phyloP scores from a whole-genome alignment of 2,888 invertebrate species.

The Pterobdella sp. region DNA sequence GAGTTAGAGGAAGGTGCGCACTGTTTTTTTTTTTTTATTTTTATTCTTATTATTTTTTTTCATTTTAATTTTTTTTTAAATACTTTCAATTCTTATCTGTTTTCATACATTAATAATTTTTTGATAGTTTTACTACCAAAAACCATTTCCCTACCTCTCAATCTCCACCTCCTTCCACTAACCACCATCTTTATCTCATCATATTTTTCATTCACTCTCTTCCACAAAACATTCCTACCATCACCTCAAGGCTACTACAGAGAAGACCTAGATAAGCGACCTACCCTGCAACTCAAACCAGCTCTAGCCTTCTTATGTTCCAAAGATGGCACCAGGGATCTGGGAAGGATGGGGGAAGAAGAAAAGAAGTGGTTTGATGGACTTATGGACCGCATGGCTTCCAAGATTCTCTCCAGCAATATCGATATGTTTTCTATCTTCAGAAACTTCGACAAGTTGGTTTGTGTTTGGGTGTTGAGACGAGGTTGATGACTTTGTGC shows the following conservation, averaged over 20 bases:
- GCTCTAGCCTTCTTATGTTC: slow-evolving; percentile 47
- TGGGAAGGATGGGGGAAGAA: slow-evolving; percentile 44
- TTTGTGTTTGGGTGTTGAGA: background rate
- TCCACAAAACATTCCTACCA: background rate
- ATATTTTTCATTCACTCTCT: background rate
- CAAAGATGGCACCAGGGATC: slow-evolving; percentile 49
- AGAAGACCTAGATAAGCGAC: slow-evolving; percentile 47
- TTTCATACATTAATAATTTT: too few relatives aligned
- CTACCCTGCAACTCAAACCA: slow-evolving; percentile 44
- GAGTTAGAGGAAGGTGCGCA: slow-evolving; percentile 49
- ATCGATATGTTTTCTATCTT: slow-evolving; percentile 48
- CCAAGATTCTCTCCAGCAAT: slow-evolving; percentile 45
- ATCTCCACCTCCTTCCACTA: background rate
- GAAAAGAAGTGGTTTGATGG: slow-evolving; percentile 43
- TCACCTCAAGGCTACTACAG: slow-evolving; percentile 48
- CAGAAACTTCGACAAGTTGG: slow-evolving; percentile 50
- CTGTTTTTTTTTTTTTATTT: background rate
- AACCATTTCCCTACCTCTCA: too few relatives aligned
- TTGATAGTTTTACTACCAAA: too few relatives aligned
- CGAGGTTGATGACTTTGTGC: background rate
- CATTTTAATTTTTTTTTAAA: too few relatives aligned
- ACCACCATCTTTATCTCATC: background rate
- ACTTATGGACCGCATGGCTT: slow-evolving; percentile 45
- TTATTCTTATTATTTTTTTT: too few relatives aligned
- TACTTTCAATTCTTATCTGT: too few relatives aligned